phyloP scores from a whole-genome alignment of 2,113 vertebrate species.

The Chrysochloris asiatica region DNA sequence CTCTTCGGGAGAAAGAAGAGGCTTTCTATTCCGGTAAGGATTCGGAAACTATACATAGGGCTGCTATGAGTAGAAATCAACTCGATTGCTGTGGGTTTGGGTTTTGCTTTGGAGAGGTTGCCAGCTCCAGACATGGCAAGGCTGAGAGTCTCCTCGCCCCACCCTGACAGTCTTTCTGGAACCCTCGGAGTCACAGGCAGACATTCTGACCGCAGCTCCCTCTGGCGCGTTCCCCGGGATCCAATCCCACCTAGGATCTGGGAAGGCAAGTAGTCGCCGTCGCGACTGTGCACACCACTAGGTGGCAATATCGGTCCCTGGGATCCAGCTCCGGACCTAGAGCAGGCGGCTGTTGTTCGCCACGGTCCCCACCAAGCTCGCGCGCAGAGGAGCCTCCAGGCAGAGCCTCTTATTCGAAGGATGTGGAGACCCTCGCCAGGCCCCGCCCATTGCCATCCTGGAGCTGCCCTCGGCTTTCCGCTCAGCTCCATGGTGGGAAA shows the following conservation, averaged over 20 bases:
- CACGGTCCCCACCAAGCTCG: neutral
- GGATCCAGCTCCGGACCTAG: neutral
- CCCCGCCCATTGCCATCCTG: too few species aligned
- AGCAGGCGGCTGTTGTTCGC: neutral
- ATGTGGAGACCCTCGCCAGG: neutral
- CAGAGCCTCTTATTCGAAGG: neutral
- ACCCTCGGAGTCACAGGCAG: neutral
- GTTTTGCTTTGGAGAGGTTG: neutral
- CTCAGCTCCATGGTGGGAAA: constrained; percentile 21
- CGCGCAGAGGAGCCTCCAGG: neutral
- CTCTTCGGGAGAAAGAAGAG: too few species aligned
- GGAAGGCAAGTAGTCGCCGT: neutral
- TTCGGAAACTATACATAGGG: too few species aligned
- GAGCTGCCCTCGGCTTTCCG: neutral
- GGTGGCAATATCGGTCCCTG: constrained; percentile 69
- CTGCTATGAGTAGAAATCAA: too few species aligned
- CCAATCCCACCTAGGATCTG: neutral
- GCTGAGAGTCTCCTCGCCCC: neutral
- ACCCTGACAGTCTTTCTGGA: neutral
- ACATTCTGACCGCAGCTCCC: neutral
- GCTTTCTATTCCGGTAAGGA: too few species aligned
- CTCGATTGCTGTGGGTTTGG: too few species aligned
- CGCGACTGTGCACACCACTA: constrained; percentile 54
- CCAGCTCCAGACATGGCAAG: neutral
- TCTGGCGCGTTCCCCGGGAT: neutral